Conservation (phyloP, 2,888 invertebrate genomes). For the Diplolepis rosae region DNA sequence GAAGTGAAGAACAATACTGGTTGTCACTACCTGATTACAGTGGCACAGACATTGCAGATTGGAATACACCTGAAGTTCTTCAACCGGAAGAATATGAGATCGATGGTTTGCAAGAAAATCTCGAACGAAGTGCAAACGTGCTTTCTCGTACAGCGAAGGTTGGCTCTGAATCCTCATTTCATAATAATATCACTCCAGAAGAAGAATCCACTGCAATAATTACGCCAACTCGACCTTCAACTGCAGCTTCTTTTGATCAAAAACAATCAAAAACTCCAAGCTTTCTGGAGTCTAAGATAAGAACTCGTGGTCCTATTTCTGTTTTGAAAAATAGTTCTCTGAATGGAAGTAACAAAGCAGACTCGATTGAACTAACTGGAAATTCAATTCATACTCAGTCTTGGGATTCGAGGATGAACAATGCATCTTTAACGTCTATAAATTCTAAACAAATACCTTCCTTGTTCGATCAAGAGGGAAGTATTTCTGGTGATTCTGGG, state of each 20-base stretch:
- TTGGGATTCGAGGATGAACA: not conserved
- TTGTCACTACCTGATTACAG: not conserved
- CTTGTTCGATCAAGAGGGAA: not conserved
- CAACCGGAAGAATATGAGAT: not conserved
- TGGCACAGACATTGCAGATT: not conserved
- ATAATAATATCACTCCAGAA: not conserved
- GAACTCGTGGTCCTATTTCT: not conserved
- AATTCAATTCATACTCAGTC: not conserved
- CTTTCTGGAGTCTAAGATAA: not conserved
- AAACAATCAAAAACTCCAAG: not conserved
- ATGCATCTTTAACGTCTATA: not conserved
- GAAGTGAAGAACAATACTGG: not conserved
- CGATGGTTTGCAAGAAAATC: not conserved
- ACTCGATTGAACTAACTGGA: not conserved
- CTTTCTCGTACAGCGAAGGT: not conserved
- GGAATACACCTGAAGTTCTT: not conserved
- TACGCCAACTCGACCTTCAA: not conserved
- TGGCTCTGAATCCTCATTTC: not conserved
- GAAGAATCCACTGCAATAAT: not conserved
- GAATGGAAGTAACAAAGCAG: not conserved
- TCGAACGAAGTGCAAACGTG: not conserved
- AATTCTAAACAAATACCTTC: not conserved
- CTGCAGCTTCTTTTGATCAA: not conserved
- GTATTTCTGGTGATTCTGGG: conserved; percentile 15
- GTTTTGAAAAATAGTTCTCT: not conserved